Conservation (phyloP, 2,113 vertebrate species). For the Xerus inauris region DNA sequence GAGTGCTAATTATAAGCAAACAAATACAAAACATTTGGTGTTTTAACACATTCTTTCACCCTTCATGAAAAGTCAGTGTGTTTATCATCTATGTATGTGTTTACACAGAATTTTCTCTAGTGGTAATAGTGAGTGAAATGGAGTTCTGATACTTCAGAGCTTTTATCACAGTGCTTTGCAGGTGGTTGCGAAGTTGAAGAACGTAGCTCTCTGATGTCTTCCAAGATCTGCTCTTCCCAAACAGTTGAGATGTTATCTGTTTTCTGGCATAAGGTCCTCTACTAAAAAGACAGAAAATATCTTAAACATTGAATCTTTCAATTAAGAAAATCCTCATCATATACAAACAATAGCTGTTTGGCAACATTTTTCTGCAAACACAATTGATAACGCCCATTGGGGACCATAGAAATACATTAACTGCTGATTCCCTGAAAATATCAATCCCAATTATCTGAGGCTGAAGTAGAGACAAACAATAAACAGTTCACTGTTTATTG, state of each 20-base stretch:
- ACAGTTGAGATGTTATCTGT: background rate
- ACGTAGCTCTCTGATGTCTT: background rate
- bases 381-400: background rate
- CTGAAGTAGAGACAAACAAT: background rate
- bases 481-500: background rate
- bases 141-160: background rate
- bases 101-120: background rate
- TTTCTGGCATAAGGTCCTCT: background rate
- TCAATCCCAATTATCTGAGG: background rate
- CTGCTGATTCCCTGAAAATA: background rate
- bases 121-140: background rate
- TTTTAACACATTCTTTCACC: background rate
- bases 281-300: background rate
- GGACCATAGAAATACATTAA: background rate
- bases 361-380: background rate
- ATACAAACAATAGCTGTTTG: background rate
- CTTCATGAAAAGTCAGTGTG: background rate
- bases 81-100: background rate
- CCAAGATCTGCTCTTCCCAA: background rate
- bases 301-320: background rate
- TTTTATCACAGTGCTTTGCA: no score
- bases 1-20: background rate
- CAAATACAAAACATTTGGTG: background rate
- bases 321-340: conserved; percentile 2
- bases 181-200: background rate